Conservation (phyloP, 2,797 vertebrate genomes). For the Moxostoma hubbsi region DNA sequence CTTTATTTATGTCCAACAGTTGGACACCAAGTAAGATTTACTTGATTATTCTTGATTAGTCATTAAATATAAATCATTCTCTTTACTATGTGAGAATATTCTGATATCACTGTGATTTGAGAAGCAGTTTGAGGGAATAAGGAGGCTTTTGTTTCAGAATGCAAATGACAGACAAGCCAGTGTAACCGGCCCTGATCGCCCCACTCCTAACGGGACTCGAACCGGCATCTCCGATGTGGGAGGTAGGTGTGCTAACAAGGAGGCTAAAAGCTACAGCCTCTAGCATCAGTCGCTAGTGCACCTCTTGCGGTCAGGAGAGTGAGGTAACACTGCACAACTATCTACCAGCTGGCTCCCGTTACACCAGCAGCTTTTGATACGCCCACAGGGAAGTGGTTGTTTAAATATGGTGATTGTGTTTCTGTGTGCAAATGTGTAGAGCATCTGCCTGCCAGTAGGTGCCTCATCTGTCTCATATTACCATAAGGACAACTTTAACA, state of each 20-base stretch:
- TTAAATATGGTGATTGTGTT: slow-evolving; percentile 6
- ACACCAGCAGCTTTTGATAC: slow-evolving; percentile 28
- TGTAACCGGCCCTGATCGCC: no score
- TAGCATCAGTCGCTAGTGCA: no score
- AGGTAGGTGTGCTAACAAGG: no score
- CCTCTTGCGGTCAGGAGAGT: no score
- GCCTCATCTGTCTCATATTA: slow-evolving; percentile 56
- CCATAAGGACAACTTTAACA: slow-evolving; percentile 39
- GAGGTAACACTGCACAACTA: no score
- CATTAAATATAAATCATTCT: slow-evolving; percentile 1
- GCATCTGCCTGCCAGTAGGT: slow-evolving; percentile 44
- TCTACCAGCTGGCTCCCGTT: no score
- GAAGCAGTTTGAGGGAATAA: slow-evolving; percentile 22
- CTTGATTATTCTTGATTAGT: slow-evolving; percentile 27
- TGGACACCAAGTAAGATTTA: slow-evolving; percentile 22
- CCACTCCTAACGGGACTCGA: no score
- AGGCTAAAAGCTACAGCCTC: no score
- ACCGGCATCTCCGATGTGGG: no score
- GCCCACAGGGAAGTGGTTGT: not conserved
- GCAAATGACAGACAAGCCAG: slow-evolving; percentile 33
- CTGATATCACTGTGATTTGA: not conserved
- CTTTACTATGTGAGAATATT: not conserved
- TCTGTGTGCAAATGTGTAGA: slow-evolving; percentile 21
- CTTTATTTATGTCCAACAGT: slow-evolving; percentile 21
- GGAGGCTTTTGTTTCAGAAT: slow-evolving; percentile 38